phyloP scores from a whole-genome alignment of 2,888 invertebrate genomes.

The Imbricaverruca yamaguchii region DNA sequence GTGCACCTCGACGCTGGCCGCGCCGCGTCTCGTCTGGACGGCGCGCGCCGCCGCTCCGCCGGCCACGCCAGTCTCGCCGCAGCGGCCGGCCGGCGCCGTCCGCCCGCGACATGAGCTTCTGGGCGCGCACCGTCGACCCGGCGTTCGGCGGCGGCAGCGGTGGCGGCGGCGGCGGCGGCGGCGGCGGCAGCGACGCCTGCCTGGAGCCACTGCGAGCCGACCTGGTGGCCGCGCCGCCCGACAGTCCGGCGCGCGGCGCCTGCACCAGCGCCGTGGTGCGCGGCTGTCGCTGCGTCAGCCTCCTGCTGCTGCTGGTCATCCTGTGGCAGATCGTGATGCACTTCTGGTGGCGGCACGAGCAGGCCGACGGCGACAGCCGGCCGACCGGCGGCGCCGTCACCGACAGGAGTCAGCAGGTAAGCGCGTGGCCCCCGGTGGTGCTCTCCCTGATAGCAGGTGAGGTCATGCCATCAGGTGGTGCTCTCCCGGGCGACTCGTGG shows the following conservation, averaged over 20 bases:
- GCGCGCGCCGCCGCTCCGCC: too few species aligned
- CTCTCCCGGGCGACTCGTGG: too few species aligned
- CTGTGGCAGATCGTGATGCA: neutral
- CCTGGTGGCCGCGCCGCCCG: neutral
- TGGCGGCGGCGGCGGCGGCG: too few species aligned
- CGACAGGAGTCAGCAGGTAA: too few species aligned
- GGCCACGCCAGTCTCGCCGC: too few species aligned
- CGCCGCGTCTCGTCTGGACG: too few species aligned
- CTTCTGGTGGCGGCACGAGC: neutral
- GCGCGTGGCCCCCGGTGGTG: too few species aligned
- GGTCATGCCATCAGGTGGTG: too few species aligned
- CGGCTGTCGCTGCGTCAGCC: neutral
- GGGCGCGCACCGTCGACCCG: constrained; percentile 7
- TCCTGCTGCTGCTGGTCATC: neutral
- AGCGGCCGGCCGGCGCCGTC: neutral
- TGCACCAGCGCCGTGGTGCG: neutral
- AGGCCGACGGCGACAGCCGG: too few species aligned
- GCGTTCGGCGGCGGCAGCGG: neutral
- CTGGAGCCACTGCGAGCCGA: neutral
- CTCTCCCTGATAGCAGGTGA: too few species aligned
- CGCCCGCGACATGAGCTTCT: constrained; percentile 1
- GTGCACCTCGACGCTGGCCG: too few species aligned
- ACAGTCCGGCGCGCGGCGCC: neutral
- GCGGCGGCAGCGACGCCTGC: neutral
- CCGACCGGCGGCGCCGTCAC: too few species aligned